A percentile compares a stretch with the other conserved stretches of the same genome.
phyloP scores from a whole-genome alignment of 2,888 invertebrate genomes.

The Disparrhopalites patrizii region DNA sequence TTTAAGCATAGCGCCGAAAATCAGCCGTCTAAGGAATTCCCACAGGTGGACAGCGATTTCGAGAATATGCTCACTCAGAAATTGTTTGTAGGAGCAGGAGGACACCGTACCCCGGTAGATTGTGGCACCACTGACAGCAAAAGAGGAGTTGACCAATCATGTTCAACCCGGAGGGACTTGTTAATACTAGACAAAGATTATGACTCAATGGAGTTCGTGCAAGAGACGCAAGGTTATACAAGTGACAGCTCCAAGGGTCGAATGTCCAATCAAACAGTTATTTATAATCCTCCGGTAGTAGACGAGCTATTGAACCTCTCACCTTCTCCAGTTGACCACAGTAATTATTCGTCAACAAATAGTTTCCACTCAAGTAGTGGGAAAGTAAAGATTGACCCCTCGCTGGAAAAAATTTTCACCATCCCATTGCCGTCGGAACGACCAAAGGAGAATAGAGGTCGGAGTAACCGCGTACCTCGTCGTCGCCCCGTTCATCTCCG shows the following conservation, averaged over 20 bases:
- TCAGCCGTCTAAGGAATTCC: background rate
- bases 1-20: background rate
- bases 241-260: background rate
- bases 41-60: conserved; percentile 1
- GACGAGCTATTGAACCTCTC: too few relatives aligned
- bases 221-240: background rate
- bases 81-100: background rate
- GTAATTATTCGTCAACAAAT: too few relatives aligned
- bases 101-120: background rate
- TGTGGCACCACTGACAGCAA: background rate
- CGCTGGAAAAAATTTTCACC: background rate
- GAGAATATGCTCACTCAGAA: conserved; percentile 6
- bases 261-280: background rate
- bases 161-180: too few relatives aligned
- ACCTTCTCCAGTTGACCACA: too few relatives aligned
- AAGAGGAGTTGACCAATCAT: too few relatives aligned
- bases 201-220: too few relatives aligned
- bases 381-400: background rate
- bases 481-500: background rate
- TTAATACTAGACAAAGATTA: too few relatives aligned
- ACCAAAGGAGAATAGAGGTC: too few relatives aligned
- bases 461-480: background rate
- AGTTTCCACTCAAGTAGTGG: too few relatives aligned
- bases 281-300: background rate
- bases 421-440: too few relatives aligned